Conservation (phyloP, 37 sponge, comb jelly and placozoan genomes). For the Agelas oroides region DNA sequence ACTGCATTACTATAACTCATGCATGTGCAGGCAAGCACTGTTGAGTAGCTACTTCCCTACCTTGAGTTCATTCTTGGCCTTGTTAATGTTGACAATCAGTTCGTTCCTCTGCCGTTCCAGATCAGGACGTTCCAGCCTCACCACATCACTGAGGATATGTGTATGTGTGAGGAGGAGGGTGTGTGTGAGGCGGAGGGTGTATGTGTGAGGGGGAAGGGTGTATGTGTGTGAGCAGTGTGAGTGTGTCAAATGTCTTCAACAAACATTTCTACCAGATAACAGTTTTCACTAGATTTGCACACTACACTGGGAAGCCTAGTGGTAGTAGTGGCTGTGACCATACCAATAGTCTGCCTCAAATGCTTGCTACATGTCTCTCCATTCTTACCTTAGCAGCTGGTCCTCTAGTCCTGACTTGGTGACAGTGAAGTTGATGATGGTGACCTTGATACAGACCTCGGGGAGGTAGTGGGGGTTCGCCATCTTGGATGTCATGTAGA, state of each 20-base stretch:
- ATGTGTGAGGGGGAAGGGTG: not conserved
- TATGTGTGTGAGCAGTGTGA: no score
- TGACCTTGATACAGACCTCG: constrained; percentile 98
- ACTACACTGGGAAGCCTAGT: no score
- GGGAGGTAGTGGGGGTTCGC: constrained; percentile 99
- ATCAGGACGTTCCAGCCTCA: constrained; percentile 95
- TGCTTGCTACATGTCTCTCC: no score
- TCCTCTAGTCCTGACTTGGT: constrained; percentile 97
- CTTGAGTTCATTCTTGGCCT: constrained; percentile 95
- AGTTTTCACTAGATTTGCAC: no score
- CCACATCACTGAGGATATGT: constrained; percentile 84
- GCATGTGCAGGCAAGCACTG: not conserved
- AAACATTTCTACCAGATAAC: no score
- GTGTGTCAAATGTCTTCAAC: no score
- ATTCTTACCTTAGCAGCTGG: constrained; percentile 91
- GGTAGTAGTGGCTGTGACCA: no score
- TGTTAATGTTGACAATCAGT: constrained; percentile 92
- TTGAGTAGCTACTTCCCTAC: not conserved
- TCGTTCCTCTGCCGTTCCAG: constrained; percentile 95
- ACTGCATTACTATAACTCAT: not conserved
- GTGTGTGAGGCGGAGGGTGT: not conserved
- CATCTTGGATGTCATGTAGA: constrained; percentile 99
- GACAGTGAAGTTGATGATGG: constrained; percentile 99
- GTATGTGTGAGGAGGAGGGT: not conserved
- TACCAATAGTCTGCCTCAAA: no score